Percentiles rank a stretch among this genome's conserved stretches.
These are phyloP conservation scores for Leiothrix lutea DNA, from an alignment of 2,113 vertebrate genomes.

Conservation along the genomic window DNA sequence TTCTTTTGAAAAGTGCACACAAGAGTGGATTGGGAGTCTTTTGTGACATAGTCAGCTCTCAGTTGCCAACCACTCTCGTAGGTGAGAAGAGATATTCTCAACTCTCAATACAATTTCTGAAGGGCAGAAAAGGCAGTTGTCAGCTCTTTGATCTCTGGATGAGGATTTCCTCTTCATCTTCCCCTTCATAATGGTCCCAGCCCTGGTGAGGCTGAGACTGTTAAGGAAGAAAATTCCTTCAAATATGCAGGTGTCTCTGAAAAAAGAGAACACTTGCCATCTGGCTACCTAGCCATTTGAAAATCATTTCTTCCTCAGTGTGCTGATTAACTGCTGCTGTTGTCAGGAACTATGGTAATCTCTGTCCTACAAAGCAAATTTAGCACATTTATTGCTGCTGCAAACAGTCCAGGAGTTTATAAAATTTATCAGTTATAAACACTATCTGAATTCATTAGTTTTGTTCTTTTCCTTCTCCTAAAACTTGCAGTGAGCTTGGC, in stretches of 20 bases:
- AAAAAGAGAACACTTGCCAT: background rate
- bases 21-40: background rate
- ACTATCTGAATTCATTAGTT: background rate
- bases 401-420: background rate
- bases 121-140: background rate
- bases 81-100: background rate
- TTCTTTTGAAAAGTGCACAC: background rate
- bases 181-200: background rate
- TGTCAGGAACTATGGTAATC: background rate
- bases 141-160: background rate
- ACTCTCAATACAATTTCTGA: background rate
- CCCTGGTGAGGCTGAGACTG: background rate
- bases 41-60: background rate
- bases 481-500: background rate
- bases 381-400: background rate
- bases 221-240: background rate
- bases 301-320: background rate
- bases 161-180: constrained; percentile 24
- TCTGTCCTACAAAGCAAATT: background rate
- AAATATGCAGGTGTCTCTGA: background rate
- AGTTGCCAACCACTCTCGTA: background rate
- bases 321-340: background rate
- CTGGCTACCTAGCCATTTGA: background rate
- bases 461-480: background rate
- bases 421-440: background rate